These are phyloP conservation scores for Rynchops niger DNA, from an alignment of 2,113 vertebrate species.

Conservation along the genomic window DNA sequence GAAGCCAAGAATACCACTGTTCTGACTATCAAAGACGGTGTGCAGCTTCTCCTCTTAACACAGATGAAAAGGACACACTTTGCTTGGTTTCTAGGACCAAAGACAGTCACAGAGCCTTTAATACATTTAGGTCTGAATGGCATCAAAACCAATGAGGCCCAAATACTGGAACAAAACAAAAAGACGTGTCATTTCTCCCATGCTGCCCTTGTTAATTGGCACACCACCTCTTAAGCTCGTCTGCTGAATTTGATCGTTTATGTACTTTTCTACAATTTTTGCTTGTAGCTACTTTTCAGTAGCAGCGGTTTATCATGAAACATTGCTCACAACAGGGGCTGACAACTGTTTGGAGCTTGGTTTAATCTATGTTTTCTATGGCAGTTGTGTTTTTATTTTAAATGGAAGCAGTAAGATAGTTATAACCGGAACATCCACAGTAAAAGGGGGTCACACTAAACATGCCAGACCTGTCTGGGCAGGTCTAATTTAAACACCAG, in stretches of 20 bases:
- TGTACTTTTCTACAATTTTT: background rate
- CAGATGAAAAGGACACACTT: background rate
- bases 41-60: background rate
- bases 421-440: constrained; percentile 59
- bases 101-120: background rate
- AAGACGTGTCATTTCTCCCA: background rate
- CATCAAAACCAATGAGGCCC: background rate
- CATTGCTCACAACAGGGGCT: background rate
- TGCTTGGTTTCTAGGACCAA: background rate
- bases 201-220: background rate
- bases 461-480: constrained; percentile 67
- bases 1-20: background rate
- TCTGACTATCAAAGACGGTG: background rate
- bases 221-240: background rate
- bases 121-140: background rate
- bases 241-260: background rate
- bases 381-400: constrained; percentile 57
- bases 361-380: background rate
- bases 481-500: constrained; percentile 63
- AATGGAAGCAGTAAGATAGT: constrained; percentile 60
- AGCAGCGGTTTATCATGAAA: background rate
- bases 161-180: background rate
- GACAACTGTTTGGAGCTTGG: background rate
- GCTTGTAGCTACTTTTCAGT: background rate
- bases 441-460: constrained; percentile 65